These are phyloP conservation scores for Orthosia gracilis DNA, from an alignment of 2,888 invertebrate species.

Conservation along the genomic window DNA sequence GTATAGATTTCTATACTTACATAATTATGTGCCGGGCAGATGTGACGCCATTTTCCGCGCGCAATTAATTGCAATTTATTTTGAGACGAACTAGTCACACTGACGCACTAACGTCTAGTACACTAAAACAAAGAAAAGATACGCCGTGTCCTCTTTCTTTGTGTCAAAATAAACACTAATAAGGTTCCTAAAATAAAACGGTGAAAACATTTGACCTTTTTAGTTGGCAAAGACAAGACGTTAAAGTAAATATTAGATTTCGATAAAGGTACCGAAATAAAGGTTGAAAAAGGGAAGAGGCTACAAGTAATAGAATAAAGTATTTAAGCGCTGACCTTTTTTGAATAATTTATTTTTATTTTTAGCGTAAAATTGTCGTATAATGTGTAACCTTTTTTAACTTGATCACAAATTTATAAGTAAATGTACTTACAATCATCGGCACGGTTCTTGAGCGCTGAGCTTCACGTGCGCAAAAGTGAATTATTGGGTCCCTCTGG, in stretches of 20 bases:
- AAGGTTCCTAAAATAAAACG: background rate
- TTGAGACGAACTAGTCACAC: constrained; percentile 1
- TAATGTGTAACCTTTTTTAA: no score
- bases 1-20: background rate
- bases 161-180: constrained; percentile 9
- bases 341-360: no score
- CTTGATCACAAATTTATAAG: no score
- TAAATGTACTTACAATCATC: no score
- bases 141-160: constrained; percentile 6
- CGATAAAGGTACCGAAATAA: background rate
- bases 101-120: constrained; percentile 4
- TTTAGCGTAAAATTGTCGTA: no score
- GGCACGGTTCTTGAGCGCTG: no score
- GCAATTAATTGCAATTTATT: constrained; percentile 28
- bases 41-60: constrained; percentile 3
- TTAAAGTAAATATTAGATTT: constrained; percentile 11
- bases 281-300: no score
- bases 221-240: background rate
- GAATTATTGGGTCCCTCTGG: no score
- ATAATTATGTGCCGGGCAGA: background rate
- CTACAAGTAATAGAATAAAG: no score
- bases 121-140: constrained; percentile 14
- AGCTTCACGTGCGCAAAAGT: no score
- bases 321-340: no score
- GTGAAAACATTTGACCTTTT: constrained; percentile 20